Evolutionary conservation across 2,113 vertebrate species (phyloP).

Genomic region (Rousettus leschenaultii): DNA sequence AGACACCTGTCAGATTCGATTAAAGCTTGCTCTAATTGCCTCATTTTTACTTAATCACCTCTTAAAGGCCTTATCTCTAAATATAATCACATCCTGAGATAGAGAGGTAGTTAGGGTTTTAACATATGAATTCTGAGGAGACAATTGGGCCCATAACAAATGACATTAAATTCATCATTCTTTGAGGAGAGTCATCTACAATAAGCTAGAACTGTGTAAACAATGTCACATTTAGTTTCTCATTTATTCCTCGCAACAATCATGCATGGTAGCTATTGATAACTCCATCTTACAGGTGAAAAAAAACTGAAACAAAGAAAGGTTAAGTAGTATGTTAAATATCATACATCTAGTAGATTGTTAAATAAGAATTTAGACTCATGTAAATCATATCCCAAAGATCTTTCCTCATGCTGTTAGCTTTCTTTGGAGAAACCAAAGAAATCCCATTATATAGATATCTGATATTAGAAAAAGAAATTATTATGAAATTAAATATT

Average conservation of each 20-base stretch:
- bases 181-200: background rate
- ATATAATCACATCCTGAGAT: background rate
- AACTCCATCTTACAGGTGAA: background rate
- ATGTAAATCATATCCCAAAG: background rate
- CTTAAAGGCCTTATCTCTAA: background rate
- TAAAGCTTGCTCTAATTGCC: background rate
- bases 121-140: background rate
- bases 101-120: background rate
- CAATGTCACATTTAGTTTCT: conserved; percentile 12
- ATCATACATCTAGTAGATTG: background rate
- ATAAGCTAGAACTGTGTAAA: background rate
- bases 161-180: background rate
- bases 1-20: background rate
- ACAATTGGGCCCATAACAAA: background rate
- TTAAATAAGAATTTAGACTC: conserved; percentile 9
- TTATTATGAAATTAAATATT: conserved; percentile 15
- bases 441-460: background rate
- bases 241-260: background rate
- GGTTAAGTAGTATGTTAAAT: background rate
- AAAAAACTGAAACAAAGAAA: conserved; percentile 47
- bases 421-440: conserved; percentile 27
- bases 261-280: background rate
- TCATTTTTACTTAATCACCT: conserved; percentile 6
- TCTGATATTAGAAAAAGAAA: conserved; percentile 27
- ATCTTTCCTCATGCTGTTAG: background rate